Evolutionary conservation across 2,888 invertebrate species (phyloP).

Genomic region (Drosophila atripex): DNA sequence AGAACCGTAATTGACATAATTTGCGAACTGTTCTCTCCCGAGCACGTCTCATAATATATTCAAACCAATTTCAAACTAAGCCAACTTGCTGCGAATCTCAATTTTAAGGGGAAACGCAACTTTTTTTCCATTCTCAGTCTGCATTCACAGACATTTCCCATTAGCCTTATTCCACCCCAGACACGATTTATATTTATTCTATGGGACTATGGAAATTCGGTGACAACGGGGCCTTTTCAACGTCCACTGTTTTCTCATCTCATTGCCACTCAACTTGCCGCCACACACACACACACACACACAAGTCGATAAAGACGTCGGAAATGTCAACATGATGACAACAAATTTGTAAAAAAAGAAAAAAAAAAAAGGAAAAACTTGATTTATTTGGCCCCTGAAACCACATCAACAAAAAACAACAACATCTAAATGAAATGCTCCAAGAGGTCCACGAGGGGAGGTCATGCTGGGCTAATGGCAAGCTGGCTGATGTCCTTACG

Average conservation of each 20-base stretch:
- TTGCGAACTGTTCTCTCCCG: slow-evolving; percentile 29
- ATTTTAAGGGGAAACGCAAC: slow-evolving; percentile 18
- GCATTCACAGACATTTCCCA: slow-evolving; percentile 49
- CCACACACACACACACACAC: slow-evolving; percentile 11
- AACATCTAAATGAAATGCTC: slow-evolving; percentile 65
- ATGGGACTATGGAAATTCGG: slow-evolving; percentile 40
- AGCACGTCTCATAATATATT: slow-evolving; percentile 39
- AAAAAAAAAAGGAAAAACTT: slow-evolving; percentile 76
- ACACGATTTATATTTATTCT: slow-evolving; percentile 43
- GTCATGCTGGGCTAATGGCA: slow-evolving; percentile 67
- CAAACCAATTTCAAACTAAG: slow-evolving; percentile 38
- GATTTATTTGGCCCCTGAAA: slow-evolving; percentile 65
- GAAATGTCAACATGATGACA: slow-evolving; percentile 79
- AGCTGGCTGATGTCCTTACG: slow-evolving; percentile 26
- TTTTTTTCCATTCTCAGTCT: slow-evolving; percentile 40
- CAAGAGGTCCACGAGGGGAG: not conserved
- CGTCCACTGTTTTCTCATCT: slow-evolving; percentile 11
- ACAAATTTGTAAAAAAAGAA: slow-evolving; percentile 76
- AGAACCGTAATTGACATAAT: slow-evolving; percentile 47
- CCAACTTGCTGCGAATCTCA: slow-evolving; percentile 29
- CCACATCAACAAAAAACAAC: slow-evolving; percentile 42
- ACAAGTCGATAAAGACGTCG: slow-evolving; percentile 68
- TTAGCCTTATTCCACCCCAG: slow-evolving; percentile 32
- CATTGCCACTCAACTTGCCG: slow-evolving; percentile 6
- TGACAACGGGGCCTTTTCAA: slow-evolving; percentile 36